phyloP scores from a whole-genome alignment of 2,888 invertebrate genomes.

The Drepanosiphum platanoidis region DNA sequence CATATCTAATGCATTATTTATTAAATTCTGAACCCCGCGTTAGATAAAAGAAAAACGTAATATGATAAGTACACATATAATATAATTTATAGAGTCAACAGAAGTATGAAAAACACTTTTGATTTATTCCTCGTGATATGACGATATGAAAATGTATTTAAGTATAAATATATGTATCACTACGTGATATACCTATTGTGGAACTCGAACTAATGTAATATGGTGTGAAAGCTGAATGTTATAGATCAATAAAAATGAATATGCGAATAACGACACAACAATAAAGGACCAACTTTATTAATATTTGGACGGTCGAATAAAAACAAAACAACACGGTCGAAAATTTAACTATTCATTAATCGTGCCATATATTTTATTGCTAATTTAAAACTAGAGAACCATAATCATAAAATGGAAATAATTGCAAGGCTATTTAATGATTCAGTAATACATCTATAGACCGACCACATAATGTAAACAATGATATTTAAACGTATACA shows the following conservation, averaged over 20 bases:
- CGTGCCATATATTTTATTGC: not conserved
- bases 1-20: not conserved
- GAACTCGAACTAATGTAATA: not conserved
- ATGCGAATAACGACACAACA: not conserved
- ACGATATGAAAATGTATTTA: not conserved
- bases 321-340: not conserved
- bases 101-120: not conserved
- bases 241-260: not conserved
- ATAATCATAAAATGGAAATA: constrained; percentile 10
- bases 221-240: not conserved
- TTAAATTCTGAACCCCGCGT: not conserved
- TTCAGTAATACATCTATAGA: not conserved
- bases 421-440: constrained; percentile 10
- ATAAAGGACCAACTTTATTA: not conserved
- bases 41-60: not conserved
- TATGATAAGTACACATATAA: not conserved
- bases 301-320: not conserved
- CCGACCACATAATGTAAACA: not conserved
- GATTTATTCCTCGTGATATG: not conserved
- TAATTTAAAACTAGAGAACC: not conserved
- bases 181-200: not conserved
- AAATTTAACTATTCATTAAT: not conserved
- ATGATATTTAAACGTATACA: not conserved
- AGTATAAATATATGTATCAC: not conserved
- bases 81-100: not conserved